Base-by-base conservation (phyloP, 2,888 invertebrate species). In the Cacoxenus indagator region DNA sequence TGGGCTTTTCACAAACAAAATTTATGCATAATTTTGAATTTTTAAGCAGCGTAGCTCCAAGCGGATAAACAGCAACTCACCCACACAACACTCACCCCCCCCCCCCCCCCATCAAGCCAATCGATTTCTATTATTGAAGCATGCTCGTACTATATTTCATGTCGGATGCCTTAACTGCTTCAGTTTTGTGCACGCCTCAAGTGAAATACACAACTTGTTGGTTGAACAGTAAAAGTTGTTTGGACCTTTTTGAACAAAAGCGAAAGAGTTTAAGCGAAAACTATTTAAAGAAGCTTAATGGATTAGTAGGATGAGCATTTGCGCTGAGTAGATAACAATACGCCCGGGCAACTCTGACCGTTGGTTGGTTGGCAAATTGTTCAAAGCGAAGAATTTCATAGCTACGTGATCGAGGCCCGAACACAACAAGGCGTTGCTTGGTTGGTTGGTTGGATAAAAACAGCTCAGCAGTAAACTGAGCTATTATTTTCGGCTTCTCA, bases 11-110 rank as follows among this genome's bases (percentile, higher is more conserved):
- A 65, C 65, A 45, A 19, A 67, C 61, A 67, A 70, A 70, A 70
- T 70, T 65, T 70, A 70, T 70, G 70, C 70, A 70, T 70, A 70
- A 70, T 70, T 70, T 70, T 70, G 67, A 67, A 70, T 67, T 70
- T 67, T 65, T 55, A 14, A 55, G 26, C 14, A n/a, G 14, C n/a
- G 11, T 26, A 27, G 26, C 24, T 11, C 55, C 26, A 27, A 24
- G 24, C 11, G 2, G 51, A 6, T 1, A 17, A 51, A 51, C 22
- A n/a, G n/a, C n/a, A n/a, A n/a, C n/a, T n/a, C n/a, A n/a, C n/a
- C n/a, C n/a, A n/a, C n/a, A n/a, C n/a, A n/a, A n/a, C n/a, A n/a
- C n/a, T n/a, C n/a, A n/a, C n/a, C n/a, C n/a, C n/a, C n/a, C n/a
- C n/a, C n/a, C n/a, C 45, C n/a, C 45, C 45, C 11, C n/a, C 45